Evolutionary conservation across 1,140 invertebrate genomes (phyloP).

Genomic region (Drosophila paulistorum): DNA sequence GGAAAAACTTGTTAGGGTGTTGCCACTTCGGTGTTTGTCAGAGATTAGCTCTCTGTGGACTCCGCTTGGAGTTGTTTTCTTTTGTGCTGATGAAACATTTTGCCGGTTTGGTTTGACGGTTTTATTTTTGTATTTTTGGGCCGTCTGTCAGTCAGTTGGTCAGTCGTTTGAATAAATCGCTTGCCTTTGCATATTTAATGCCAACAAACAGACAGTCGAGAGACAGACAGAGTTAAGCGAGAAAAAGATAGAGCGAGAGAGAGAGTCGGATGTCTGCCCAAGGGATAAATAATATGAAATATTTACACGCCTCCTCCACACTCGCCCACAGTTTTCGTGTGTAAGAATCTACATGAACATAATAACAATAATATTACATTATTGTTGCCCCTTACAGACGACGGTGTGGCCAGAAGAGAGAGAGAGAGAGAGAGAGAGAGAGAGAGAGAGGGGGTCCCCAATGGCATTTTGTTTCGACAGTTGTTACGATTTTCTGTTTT

Average conservation of each 20-base stretch:
- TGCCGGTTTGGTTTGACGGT: slow-evolving; percentile 53
- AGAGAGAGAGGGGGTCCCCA: neutral
- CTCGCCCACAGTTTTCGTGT: neutral
- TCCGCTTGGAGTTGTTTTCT: neutral
- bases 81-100: slow-evolving; percentile 58
- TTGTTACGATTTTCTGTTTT: slow-evolving; percentile 48
- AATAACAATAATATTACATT: slow-evolving; percentile 56
- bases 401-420: neutral
- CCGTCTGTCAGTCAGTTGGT: slow-evolving; percentile 56
- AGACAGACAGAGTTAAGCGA: neutral
- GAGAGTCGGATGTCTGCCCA: slow-evolving; percentile 24
- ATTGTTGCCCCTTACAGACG: slow-evolving; percentile 34
- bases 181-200: slow-evolving; percentile 72
- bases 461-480: slow-evolving; percentile 52
- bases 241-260: neutral
- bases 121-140: slow-evolving; percentile 32
- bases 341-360: slow-evolving; percentile 36
- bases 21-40: neutral
- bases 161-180: slow-evolving; percentile 63
- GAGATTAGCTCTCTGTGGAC: neutral
- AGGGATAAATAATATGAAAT: slow-evolving; percentile 73
- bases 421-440: neutral
- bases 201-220: slow-evolving; percentile 41
- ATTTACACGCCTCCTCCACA: slow-evolving; percentile 45
- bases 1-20: neutral